Evolutionary conservation across 2,888 invertebrate species (phyloP).

Genomic region (Plagiodera versicolora): DNA sequence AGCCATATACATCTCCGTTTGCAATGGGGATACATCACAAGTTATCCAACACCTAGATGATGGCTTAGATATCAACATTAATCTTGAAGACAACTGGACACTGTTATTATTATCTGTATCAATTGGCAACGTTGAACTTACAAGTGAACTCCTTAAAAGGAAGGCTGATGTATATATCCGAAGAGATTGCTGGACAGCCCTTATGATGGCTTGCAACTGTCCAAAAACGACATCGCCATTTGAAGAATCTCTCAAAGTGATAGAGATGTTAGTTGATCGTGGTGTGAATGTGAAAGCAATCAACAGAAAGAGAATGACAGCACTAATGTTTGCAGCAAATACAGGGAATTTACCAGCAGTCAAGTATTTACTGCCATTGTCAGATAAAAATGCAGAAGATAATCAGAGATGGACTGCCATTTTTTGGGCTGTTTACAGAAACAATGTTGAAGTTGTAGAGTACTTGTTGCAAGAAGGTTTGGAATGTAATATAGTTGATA

Average conservation of each 20-base stretch:
- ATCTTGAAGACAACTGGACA: slow-evolving; percentile 63
- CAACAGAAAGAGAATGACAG: slow-evolving; percentile 63
- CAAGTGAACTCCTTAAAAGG: slow-evolving; percentile 57
- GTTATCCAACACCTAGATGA: slow-evolving; percentile 45
- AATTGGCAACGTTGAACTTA: slow-evolving; percentile 59
- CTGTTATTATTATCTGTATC: slow-evolving; percentile 64
- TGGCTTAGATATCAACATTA: slow-evolving; percentile 50
- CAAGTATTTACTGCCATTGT: slow-evolving; percentile 58
- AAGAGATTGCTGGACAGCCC: slow-evolving; percentile 62
- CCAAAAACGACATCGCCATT: slow-evolving; percentile 54
- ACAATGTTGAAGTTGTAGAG: slow-evolving; percentile 59
- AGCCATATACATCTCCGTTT: slow-evolving; percentile 34
- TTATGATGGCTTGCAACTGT: slow-evolving; percentile 66
- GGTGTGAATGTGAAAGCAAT: slow-evolving; percentile 60
- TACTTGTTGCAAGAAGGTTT: slow-evolving; percentile 60
- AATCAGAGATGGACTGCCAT: slow-evolving; percentile 66
- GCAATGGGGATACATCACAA: slow-evolving; percentile 27
- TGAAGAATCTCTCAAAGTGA: slow-evolving; percentile 53
- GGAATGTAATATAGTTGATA: slow-evolving; percentile 57
- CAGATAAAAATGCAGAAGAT: slow-evolving; percentile 62
- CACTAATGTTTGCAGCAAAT: slow-evolving; percentile 64
- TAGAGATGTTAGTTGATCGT: slow-evolving; percentile 57
- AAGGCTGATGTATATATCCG: slow-evolving; percentile 62
- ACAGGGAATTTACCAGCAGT: slow-evolving; percentile 59
- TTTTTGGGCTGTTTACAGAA: slow-evolving; percentile 65